Percentiles rank a stretch among this genome's conserved stretches.
Evolutionary conservation across 2,797 vertebrate species (phyloP).

Genomic region (Callimico goeldii): DNA sequence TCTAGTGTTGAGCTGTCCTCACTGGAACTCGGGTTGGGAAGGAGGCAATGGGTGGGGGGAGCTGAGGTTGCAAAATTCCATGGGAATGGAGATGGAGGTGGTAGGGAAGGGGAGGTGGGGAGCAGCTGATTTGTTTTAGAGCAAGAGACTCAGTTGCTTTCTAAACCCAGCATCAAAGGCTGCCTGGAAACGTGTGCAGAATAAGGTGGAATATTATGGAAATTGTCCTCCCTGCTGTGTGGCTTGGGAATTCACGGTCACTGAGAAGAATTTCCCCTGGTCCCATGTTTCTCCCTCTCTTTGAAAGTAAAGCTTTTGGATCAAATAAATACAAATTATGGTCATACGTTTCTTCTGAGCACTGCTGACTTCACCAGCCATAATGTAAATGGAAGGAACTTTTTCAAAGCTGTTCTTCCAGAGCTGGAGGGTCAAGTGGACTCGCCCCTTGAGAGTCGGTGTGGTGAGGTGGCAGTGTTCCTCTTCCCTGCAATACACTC

Average conservation of each 20-base stretch:
- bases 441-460: neutral
- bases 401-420: neutral
- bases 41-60: neutral
- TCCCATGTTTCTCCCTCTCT: constrained; percentile 24
- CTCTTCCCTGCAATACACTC: neutral
- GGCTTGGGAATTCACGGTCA: constrained; percentile 56
- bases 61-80: neutral
- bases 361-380: neutral
- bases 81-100: neutral
- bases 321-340: constrained; percentile 42
- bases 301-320: constrained; percentile 57
- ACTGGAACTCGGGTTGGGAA: neutral
- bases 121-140: constrained; percentile 3
- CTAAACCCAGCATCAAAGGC: constrained; percentile 50
- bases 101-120: fast-evolving
- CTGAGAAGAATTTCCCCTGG: constrained; percentile 53
- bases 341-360: neutral
- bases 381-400: neutral
- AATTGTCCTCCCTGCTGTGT: neutral
- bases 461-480: fast-evolving
- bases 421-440: neutral
- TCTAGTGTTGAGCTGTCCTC: neutral
- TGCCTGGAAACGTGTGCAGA: neutral
- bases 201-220: constrained; percentile 42
- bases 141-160: neutral